A percentile compares a stretch with the other conserved stretches of the same genome.
These are phyloP conservation scores for Arge pagana DNA, from an alignment of 2,888 invertebrate genomes.

Conservation along the genomic window DNA sequence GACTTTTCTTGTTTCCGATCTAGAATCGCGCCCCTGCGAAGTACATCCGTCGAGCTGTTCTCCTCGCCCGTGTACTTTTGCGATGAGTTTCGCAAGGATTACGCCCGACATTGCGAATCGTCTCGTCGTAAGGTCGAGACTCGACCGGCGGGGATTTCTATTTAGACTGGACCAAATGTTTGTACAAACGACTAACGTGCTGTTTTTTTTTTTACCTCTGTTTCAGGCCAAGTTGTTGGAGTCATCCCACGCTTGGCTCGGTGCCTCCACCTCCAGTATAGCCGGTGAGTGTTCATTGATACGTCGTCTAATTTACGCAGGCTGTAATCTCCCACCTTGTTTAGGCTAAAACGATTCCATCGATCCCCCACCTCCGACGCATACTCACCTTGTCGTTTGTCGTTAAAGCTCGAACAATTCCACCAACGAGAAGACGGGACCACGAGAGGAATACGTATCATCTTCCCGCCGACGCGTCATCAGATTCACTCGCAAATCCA, in stretches of 20 bases:
- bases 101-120: constrained; percentile 42
- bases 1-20: too few relatives aligned
- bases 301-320: constrained; percentile 29
- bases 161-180: neutral
- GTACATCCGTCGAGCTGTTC: too few relatives aligned
- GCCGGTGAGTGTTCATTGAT: constrained; percentile 88
- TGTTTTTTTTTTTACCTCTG: constrained; percentile 54
- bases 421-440: too few relatives aligned
- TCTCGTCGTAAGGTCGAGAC: constrained; percentile 30
- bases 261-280: constrained; percentile 85
- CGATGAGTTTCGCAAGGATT: constrained; percentile 33
- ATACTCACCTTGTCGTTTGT: too few relatives aligned
- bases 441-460: too few relatives aligned
- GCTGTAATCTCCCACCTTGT: too few relatives aligned
- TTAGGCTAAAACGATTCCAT: neutral
- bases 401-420: too few relatives aligned
- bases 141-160: too few relatives aligned
- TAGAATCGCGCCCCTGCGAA: too few relatives aligned
- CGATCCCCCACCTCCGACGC: neutral
- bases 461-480: too few relatives aligned
- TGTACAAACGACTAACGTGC: constrained; percentile 12
- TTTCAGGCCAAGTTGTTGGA: constrained; percentile 91
- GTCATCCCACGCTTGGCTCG: constrained; percentile 91
- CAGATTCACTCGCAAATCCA: too few relatives aligned
- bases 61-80: too few relatives aligned